These are phyloP conservation scores for Sceloporus undulatus DNA, from an alignment of 2,113 vertebrate genomes.

Conservation along the genomic window DNA sequence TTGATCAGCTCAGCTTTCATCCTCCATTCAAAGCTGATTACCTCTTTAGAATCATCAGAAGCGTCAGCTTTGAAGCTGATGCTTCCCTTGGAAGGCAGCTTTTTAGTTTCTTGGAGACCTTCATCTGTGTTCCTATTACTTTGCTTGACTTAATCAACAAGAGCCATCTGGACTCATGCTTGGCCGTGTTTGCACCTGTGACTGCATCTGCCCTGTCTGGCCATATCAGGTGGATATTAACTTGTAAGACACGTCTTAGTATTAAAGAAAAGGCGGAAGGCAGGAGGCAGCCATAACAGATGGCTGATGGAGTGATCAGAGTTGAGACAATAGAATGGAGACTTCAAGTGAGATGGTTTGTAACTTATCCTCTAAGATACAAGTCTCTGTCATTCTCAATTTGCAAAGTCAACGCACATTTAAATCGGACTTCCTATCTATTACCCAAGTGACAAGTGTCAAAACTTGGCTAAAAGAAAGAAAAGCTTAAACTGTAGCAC, in stretches of 20 bases:
- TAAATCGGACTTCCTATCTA: slow-evolving; percentile 36
- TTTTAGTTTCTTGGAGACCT: slow-evolving; percentile 45
- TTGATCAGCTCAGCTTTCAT: slow-evolving; percentile 47
- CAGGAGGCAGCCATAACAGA: slow-evolving; percentile 71
- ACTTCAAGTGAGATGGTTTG: slow-evolving; percentile 57
- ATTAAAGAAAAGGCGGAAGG: slow-evolving; percentile 61
- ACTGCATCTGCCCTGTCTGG: slow-evolving; percentile 68
- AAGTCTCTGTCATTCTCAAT: slow-evolving; percentile 49
- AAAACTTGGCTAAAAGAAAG: slow-evolving; percentile 52
- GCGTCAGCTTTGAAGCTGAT: slow-evolving; percentile 46
- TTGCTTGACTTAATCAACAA: slow-evolving; percentile 72
- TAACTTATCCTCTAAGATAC: slow-evolving; percentile 63
- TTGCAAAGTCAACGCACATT: slow-evolving; percentile 58
- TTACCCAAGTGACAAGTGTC: slow-evolving; percentile 57
- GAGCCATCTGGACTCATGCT: slow-evolving; percentile 70
- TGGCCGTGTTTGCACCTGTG: slow-evolving; percentile 72
- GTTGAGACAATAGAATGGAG: slow-evolving; percentile 66
- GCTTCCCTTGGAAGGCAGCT: slow-evolving; percentile 48
- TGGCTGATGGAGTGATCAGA: slow-evolving; percentile 71
- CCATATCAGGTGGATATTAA: slow-evolving; percentile 68
- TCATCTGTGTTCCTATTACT: slow-evolving; percentile 68
- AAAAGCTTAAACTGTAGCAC: not conserved
- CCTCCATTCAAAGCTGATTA: slow-evolving; percentile 50
- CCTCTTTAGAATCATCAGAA: slow-evolving; percentile 49
- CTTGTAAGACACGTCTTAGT: slow-evolving; percentile 67